Conservation (phyloP, 2,888 invertebrate genomes). For the Lymantria dispar region DNA sequence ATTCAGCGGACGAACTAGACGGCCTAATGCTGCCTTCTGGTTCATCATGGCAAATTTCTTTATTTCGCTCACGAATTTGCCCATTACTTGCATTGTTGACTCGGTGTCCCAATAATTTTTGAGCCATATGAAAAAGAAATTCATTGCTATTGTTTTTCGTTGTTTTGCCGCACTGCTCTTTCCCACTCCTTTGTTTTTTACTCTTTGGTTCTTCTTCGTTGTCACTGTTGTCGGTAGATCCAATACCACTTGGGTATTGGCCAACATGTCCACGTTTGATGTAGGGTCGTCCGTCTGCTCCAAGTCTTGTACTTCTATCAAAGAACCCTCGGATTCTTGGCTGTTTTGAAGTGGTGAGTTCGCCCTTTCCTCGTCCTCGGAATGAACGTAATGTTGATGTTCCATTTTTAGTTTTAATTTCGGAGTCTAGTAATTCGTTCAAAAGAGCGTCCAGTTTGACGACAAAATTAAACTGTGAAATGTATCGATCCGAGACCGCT, state of each 20-base stretch:
- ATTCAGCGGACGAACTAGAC: not conserved
- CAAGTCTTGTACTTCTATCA: not conserved
- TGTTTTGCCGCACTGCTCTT: not conserved
- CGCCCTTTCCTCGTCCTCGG: not conserved
- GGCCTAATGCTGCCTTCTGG: not conserved
- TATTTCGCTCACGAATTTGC: not conserved
- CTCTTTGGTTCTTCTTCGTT: not conserved
- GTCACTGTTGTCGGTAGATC: not conserved
- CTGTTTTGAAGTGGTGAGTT: not conserved
- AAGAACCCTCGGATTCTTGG: not conserved
- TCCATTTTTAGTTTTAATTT: not conserved
- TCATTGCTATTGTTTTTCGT: not conserved
- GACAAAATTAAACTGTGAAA: not conserved
- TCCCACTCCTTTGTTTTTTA: not conserved
- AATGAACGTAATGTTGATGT: not conserved
- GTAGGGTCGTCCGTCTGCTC: not conserved
- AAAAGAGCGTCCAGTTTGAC: not conserved
- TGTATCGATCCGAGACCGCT: not conserved
- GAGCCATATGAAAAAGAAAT: not conserved
- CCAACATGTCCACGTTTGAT: not conserved
- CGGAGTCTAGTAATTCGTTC: not conserved
- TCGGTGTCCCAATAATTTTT: slow-evolving; percentile 1
- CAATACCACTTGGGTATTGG: not conserved
- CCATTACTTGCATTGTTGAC: not conserved
- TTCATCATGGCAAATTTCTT: not conserved